Conservation (phyloP, 2,797 vertebrate genomes). For the Antennarius maculatus region DNA sequence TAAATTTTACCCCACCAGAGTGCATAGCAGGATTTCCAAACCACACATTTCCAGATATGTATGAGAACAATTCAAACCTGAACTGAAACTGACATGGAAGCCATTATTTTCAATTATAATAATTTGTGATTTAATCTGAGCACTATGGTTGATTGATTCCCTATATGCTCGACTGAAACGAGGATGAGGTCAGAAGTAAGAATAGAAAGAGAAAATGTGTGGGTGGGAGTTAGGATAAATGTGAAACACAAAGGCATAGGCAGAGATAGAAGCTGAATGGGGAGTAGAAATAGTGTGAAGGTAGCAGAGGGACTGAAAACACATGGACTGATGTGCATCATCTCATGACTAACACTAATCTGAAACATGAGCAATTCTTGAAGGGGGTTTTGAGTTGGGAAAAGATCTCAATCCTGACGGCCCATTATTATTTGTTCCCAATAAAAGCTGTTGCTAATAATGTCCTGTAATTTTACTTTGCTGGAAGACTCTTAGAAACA, state of each 20-base stretch:
- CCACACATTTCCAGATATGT: constrained; percentile 51
- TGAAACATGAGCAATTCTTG: constrained; percentile 69
- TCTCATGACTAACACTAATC: constrained; percentile 67
- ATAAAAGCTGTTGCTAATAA: constrained; percentile 71
- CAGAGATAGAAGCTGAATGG: constrained; percentile 33
- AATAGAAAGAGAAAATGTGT: constrained; percentile 47
- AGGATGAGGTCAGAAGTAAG: constrained; percentile 67
- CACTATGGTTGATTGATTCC: constrained; percentile 70
- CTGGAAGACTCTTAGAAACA: constrained; percentile 37
- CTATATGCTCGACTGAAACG: constrained; percentile 61
- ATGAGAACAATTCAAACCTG: constrained; percentile 63
- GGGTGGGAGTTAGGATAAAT: constrained; percentile 50
- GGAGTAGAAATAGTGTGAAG: constrained; percentile 24
- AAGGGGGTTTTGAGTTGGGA: constrained; percentile 63
- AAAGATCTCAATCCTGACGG: constrained; percentile 54
- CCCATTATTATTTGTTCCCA: constrained; percentile 67
- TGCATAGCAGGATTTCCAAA: constrained; percentile 35
- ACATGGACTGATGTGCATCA: constrained; percentile 41
- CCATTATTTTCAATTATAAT: constrained; percentile 78
- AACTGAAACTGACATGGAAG: constrained; percentile 79
- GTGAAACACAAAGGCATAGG: constrained; percentile 30
- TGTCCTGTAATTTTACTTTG: constrained; percentile 58
- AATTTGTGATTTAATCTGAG: constrained; percentile 80
- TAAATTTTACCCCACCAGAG: constrained; percentile 33
- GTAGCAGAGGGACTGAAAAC: constrained; percentile 3